Conservation (phyloP, 2,113 vertebrate species). For the Mesocricetus auratus region DNA sequence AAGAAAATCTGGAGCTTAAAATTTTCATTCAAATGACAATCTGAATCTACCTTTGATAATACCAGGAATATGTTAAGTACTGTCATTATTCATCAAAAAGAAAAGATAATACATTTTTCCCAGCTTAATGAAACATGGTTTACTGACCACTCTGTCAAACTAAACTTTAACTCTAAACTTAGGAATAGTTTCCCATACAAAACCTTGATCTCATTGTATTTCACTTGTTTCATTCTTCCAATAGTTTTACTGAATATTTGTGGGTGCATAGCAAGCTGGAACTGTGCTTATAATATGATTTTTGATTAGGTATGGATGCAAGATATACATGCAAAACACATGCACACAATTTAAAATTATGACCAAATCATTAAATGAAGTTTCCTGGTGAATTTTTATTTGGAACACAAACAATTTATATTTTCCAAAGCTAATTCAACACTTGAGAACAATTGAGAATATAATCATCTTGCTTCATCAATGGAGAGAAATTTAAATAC, state of each 20-base stretch:
- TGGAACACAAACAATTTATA: background rate
- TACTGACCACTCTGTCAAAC: background rate
- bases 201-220: background rate
- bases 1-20: slow-evolving; percentile 65
- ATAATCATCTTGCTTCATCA: background rate
- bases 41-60: slow-evolving; percentile 58
- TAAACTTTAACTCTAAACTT: slow-evolving; percentile 24
- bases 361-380: background rate
- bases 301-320: background rate
- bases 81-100: slow-evolving; percentile 34
- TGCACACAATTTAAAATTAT: background rate
- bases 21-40: slow-evolving; percentile 71
- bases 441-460: background rate
- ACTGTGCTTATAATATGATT: background rate
- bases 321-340: background rate
- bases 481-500: background rate
- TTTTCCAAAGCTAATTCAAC: background rate
- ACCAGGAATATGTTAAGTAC: slow-evolving; percentile 53
- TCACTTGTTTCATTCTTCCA: background rate
- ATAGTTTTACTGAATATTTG: background rate
- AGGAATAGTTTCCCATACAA: background rate
- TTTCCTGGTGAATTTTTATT: background rate
- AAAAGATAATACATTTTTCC: slow-evolving; percentile 56
- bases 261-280: background rate
- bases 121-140: slow-evolving; percentile 36